phyloP scores from a whole-genome alignment of 2,797 vertebrate species.

The Cygnus olor region DNA sequence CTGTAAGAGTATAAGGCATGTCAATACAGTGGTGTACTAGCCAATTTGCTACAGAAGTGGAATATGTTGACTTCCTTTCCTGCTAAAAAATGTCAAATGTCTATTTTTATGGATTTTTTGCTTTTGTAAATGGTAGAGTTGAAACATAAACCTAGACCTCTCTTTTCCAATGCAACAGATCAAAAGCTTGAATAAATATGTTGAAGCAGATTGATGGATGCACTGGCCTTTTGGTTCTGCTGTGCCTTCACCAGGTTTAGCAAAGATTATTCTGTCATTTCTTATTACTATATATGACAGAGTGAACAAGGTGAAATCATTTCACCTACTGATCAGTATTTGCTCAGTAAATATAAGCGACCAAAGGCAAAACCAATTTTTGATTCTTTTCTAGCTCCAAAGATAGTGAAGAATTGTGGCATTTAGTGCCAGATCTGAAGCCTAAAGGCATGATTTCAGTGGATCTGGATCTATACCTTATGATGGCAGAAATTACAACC shows the following conservation, averaged over 20 bases:
- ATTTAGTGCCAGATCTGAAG: neutral
- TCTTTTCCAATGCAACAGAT: neutral
- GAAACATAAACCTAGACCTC: neutral
- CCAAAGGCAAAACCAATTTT: neutral
- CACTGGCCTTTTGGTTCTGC: neutral
- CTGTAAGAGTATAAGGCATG: neutral
- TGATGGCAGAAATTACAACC: neutral
- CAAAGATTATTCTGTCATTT: constrained; percentile 48
- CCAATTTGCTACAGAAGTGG: neutral
- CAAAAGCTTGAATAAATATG: constrained; percentile 6
- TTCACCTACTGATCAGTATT: neutral
- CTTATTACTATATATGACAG: neutral
- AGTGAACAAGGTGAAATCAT: neutral
- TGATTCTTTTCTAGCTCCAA: neutral
- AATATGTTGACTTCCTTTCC: neutral
- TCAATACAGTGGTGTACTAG: neutral
- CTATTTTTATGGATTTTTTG: neutral
- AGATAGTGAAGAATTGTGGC: neutral
- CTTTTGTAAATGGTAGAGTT: neutral
- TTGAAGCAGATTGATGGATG: neutral
- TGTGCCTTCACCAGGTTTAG: constrained; percentile 25
- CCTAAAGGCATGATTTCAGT: neutral
- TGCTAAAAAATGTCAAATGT: neutral
- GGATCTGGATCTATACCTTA: neutral
- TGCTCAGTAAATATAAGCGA: constrained; percentile 19